Conservation (phyloP, 1,140 invertebrate species). For the Thaumetopoea pityocampa region DNA sequence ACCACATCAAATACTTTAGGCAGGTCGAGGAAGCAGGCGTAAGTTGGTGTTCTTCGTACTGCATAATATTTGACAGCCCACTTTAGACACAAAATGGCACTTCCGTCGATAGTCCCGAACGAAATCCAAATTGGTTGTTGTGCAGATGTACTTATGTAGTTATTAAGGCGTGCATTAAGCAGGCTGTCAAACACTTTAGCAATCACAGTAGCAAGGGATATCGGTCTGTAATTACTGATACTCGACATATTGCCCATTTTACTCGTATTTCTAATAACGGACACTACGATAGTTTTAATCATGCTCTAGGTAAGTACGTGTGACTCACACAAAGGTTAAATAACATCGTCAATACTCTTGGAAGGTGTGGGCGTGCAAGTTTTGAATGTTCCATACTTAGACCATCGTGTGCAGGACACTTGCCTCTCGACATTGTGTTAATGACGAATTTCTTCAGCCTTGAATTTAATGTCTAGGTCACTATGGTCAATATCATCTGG, state of each 20-base stretch:
- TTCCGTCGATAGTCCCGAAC: slow-evolving; percentile 14
- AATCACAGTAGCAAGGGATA: slow-evolving; percentile 19
- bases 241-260: slow-evolving; percentile 5
- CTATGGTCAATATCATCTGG: neutral
- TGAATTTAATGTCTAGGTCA: slow-evolving; percentile 5
- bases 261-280: slow-evolving; percentile 18
- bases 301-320: slow-evolving; percentile 14
- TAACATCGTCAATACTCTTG: slow-evolving; percentile 18
- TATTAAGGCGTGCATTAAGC: slow-evolving; percentile 18
- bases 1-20: no score
- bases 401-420: slow-evolving; percentile 23
- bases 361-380: slow-evolving; percentile 15
- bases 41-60: slow-evolving; percentile 6
- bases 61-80: slow-evolving; percentile 13
- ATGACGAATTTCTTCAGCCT: slow-evolving; percentile 3
- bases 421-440: slow-evolving; percentile 17
- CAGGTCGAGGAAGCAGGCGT: neutral
- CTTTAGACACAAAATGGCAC: slow-evolving; percentile 18
- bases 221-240: slow-evolving; percentile 22
- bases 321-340: slow-evolving; percentile 21
- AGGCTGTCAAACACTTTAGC: slow-evolving; percentile 21
- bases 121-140: slow-evolving; percentile 20
- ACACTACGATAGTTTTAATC: slow-evolving; percentile 17
- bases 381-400: slow-evolving; percentile 27
- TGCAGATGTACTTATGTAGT: slow-evolving; percentile 8